Percentiles rank a stretch among this genome's conserved stretches.
These are phyloP conservation scores for Stegodyphus dumicola DNA, from an alignment of 1,140 invertebrate species.

Conservation along the genomic window DNA sequence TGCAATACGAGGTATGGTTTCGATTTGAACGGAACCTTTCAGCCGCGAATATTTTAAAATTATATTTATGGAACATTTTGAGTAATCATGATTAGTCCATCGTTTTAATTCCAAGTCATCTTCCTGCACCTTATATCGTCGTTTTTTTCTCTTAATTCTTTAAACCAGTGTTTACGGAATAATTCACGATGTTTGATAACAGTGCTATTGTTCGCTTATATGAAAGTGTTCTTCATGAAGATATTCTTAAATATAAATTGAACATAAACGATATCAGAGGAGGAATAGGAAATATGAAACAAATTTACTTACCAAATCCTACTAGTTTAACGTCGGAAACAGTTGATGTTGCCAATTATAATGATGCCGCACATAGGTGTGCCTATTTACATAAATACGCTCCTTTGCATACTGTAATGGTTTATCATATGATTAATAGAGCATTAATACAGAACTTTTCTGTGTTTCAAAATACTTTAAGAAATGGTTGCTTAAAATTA, in stretches of 20 bases:
- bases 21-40: too few species aligned
- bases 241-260: background rate
- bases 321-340: background rate
- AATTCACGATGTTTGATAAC: too few species aligned
- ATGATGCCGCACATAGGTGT: conserved; percentile 17
- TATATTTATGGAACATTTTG: too few species aligned
- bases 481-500: background rate
- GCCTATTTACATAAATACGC: conserved; percentile 32
- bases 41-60: too few species aligned
- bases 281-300: background rate
- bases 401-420: conserved; percentile 6
- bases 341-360: background rate
- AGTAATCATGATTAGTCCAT: too few species aligned
- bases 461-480: background rate
- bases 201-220: background rate
- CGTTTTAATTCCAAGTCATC: too few species aligned
- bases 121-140: too few species aligned
- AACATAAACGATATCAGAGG: background rate
- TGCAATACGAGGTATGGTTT: too few species aligned
- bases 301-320: background rate
- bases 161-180: too few species aligned
- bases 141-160: too few species aligned
- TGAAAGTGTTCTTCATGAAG: background rate
- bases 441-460: background rate
- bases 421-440: background rate